phyloP scores from a whole-genome alignment of 2,888 invertebrate species.

The Dugesia japonica region DNA sequence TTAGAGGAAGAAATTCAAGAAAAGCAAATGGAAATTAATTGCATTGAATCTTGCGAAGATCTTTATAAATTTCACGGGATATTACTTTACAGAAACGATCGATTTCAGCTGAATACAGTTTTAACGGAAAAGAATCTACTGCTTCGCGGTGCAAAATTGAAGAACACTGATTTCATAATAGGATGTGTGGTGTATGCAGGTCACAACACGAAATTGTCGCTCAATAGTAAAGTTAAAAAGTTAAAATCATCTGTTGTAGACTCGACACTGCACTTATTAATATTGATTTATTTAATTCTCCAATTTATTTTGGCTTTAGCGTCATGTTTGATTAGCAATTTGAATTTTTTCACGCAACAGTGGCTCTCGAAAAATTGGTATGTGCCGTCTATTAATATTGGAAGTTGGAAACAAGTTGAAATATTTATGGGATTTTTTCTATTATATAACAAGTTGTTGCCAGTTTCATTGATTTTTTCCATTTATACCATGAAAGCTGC shows the following conservation, averaged over 20 bases:
- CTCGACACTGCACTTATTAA: conserved; percentile 58
- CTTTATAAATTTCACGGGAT: conserved; percentile 57
- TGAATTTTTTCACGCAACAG: not conserved
- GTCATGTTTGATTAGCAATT: conserved; percentile 37
- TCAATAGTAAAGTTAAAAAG: conserved; percentile 61
- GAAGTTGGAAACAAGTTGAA: conserved; percentile 41
- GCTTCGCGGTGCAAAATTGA: conserved; percentile 62
- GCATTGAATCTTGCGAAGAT: conserved; percentile 60
- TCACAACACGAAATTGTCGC: conserved; percentile 63
- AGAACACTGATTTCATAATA: conserved; percentile 62
- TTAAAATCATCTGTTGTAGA: conserved; percentile 58
- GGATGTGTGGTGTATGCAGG: conserved; percentile 67
- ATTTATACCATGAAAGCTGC: not conserved
- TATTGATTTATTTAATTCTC: conserved; percentile 55
- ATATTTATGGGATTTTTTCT: conserved; percentile 60
- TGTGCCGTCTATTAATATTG: not conserved
- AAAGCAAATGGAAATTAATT: conserved; percentile 55
- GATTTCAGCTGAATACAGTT: conserved; percentile 50
- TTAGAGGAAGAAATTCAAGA: conserved; percentile 41
- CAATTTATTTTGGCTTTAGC: conserved; percentile 54
- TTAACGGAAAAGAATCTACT: conserved; percentile 55
- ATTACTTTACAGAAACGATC: conserved; percentile 17
- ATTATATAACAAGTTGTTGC: conserved; percentile 67
- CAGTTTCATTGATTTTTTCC: conserved; percentile 56
- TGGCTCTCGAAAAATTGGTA: not conserved